Evolutionary conservation across 2,113 vertebrate genomes (phyloP), one percentile per base, ranked within the genome.

Genomic region (Struthidea cinerea): DNA sequence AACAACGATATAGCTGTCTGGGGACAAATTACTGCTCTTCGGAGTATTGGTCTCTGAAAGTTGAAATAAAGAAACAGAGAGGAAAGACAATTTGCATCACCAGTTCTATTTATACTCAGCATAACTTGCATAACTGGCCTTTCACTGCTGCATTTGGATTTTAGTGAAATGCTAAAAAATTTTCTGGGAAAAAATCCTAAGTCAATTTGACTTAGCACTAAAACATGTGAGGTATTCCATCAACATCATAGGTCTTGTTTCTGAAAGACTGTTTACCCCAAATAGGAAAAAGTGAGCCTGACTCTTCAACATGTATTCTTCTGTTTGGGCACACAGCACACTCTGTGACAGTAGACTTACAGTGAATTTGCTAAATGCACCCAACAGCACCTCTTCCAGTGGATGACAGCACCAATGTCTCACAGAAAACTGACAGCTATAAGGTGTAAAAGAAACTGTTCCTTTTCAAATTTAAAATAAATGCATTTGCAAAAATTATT

Each of bases 321-420:
- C 65, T 74, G 13, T 33, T 52, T 50, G 37, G 37, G 55, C 67
- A 73, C 17, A 50, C 1, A 59, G 42, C 42, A 65, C 0, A 0
- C 17, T 27, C 71, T 77, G 17, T 68, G 52, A 56, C 39, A 78
- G 47, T 0, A 37, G 22, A 44, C 16, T 67, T 49, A 42, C 42
- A 65, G 44, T 39, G 87, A 56, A 59, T 39, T 84, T 68, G 41
- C 22, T 73, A 47, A 71, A 67, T 33, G 49, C 44, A 93, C 28
- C 30, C 42, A 82, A 78, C 13, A 64, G 19, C 44, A 22, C 0
- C 0, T 59, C n/a, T 56, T 92, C 52, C 6, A 9, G 59, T 2
- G 5, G 28, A 37, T 44, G 17, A 53, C 32, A 78, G n/a, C 30
- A 80, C 21, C 61, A 79, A 15, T 46, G 69, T 18, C 42, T 77